phyloP scores from a whole-genome alignment of 2,113 vertebrate genomes.

The Microcebus lehilahytsara region DNA sequence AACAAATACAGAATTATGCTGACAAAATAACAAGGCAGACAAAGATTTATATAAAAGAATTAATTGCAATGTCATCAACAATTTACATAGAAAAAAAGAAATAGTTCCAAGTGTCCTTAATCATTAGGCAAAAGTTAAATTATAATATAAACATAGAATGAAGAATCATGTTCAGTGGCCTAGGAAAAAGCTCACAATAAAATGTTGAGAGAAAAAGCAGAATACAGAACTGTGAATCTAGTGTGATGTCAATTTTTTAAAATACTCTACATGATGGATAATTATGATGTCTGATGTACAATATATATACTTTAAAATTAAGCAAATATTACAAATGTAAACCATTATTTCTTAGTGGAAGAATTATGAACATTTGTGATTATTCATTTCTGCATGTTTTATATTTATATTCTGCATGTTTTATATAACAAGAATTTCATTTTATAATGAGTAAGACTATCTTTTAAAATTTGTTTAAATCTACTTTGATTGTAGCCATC shows the following conservation, averaged over 20 bases:
- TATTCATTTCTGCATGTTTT: constrained; percentile 29
- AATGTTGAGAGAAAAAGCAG: background rate
- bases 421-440: constrained; percentile 8
- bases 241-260: background rate
- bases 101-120: background rate
- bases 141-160: constrained; percentile 6
- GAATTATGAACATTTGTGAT: constrained; percentile 41
- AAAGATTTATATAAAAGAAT: background rate
- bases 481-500: background rate
- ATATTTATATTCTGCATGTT: constrained; percentile 36
- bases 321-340: constrained; percentile 35
- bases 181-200: background rate
- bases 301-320: constrained; percentile 29
- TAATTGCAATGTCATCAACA: constrained; percentile 8
- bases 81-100: background rate
- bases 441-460: constrained; percentile 35
- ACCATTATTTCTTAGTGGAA: constrained; percentile 24
- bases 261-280: background rate
- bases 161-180: background rate
- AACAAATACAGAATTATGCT: background rate
- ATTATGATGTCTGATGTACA: background rate
- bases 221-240: background rate
- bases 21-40: constrained; percentile 43
- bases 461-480: constrained; percentile 22
- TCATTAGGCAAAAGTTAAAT: constrained; percentile 1